Base-by-base conservation (phyloP, 2,888 invertebrate genomes). In the Mesochorus sp. region DNA sequence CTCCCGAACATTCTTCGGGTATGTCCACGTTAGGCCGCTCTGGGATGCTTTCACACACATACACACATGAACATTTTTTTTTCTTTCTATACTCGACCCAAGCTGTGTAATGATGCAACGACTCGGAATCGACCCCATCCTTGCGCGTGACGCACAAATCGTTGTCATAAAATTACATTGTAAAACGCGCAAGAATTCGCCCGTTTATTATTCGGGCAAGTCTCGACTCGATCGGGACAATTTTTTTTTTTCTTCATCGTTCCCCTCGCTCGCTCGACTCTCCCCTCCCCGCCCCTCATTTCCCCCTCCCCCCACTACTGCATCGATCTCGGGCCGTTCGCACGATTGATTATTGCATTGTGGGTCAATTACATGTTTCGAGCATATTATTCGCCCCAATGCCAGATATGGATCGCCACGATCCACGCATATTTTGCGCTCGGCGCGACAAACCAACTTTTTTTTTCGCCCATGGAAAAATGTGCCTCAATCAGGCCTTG, bases 51-150 rank as follows among this genome's bases (percentile, higher is more conserved):
- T 4, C 57, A 37, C 39, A 49, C n/a, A 31, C 67, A 44, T 55
- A 53, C 26, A 59, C 59, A 39, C 28, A 37, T 53, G 59, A 72
- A n/a, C n/a, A n/a, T n/a, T n/a, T n/a, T n/a, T 80, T 76, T 67
- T 78, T 59, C 21, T 6, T 10, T 17, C 6, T 24, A n/a, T n/a
- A n/a, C n/a, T n/a, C n/a, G n/a, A 19, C 17, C 51, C 64, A 49
- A 47, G 66, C 55, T 51, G n/a, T n/a, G n/a, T n/a, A 74, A 75
- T 80, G 76, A 81, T 80, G 81, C 82, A 80, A 82, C 73, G 74
- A 57, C 21, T 44, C 68, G 59, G 49, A 62, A 77, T 76, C 71
- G 74, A 78, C 66, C 71, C 68, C 53, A 28, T 76, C 51, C 55
- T 17, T 49, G 17, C 59, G 39, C 31, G 66, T 78, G 78, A 78